These are phyloP conservation scores for Drosophila heteroneura DNA, from an alignment of 2,888 invertebrate genomes.

Conservation along the genomic window DNA sequence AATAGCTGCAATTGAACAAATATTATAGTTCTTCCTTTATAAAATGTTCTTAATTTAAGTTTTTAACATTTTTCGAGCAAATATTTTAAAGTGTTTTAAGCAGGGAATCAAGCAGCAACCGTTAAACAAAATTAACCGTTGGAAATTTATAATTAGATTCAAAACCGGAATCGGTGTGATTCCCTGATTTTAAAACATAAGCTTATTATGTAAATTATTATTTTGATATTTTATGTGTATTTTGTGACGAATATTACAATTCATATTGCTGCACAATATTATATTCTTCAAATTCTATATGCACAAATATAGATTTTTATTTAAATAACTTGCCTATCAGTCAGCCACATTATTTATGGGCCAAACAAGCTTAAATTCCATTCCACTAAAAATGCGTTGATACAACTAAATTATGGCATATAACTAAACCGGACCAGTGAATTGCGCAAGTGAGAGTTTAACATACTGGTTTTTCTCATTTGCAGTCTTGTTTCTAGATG, in stretches of 20 bases:
- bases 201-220: not conserved
- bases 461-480: conserved; percentile 31
- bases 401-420: conserved; percentile 5
- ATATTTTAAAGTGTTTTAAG: not conserved
- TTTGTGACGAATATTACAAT: not conserved
- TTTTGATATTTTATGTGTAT: not conserved
- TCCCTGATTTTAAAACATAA: not conserved
- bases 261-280: not conserved
- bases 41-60: not conserved
- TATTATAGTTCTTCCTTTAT: not conserved
- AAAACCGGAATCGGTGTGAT: not conserved
- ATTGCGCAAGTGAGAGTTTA: not conserved
- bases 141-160: not conserved
- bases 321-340: no score
- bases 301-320: not conserved
- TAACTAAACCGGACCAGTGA: conserved; percentile 1
- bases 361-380: not conserved
- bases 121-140: not conserved
- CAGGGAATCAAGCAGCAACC: no score
- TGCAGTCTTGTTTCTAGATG: conserved; percentile 13
- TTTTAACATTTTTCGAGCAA: not conserved
- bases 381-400: conserved; percentile 6
- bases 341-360: not conserved
- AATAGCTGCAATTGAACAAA: not conserved
- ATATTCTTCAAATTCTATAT: not conserved